Conservation (phyloP, 2,797 vertebrate species). For the Notoglanidium macrostoma region DNA sequence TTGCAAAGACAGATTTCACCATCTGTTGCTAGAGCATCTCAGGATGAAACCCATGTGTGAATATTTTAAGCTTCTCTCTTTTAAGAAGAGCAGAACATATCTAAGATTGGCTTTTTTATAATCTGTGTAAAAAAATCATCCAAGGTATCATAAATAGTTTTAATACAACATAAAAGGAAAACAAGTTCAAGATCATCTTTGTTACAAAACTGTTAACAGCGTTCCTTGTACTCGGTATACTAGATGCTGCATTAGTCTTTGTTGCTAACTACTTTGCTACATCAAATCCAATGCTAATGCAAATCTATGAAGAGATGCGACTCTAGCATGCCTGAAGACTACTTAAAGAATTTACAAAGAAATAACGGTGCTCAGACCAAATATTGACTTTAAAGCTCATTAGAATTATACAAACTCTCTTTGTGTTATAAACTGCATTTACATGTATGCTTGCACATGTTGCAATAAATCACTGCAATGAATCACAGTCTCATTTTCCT, state of each 20-base stretch:
- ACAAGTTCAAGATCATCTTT: neutral
- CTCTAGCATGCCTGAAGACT: neutral
- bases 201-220: neutral
- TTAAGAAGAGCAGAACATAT: neutral
- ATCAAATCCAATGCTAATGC: neutral
- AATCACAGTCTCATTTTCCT: too few species aligned
- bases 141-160: neutral
- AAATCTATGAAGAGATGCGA: neutral
- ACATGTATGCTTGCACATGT: too few species aligned
- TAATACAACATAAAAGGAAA: neutral
- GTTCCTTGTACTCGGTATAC: neutral
- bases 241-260: neutral
- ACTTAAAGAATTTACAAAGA: too few species aligned
- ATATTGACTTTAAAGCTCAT: too few species aligned
- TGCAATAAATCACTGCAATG: too few species aligned
- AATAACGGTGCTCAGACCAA: too few species aligned
- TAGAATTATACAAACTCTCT: too few species aligned
- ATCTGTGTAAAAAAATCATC: neutral
- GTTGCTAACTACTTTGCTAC: neutral
- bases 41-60: neutral
- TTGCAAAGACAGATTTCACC: conserved; percentile 31
- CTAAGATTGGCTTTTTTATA: neutral
- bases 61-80: neutral
- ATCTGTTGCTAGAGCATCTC: conserved; percentile 31
- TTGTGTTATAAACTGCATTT: too few species aligned